Percentiles rank a stretch among this genome's conserved stretches.
Evolutionary conservation across 2,113 vertebrate genomes (phyloP).

Genomic region (Ammodytes marinus): DNA sequence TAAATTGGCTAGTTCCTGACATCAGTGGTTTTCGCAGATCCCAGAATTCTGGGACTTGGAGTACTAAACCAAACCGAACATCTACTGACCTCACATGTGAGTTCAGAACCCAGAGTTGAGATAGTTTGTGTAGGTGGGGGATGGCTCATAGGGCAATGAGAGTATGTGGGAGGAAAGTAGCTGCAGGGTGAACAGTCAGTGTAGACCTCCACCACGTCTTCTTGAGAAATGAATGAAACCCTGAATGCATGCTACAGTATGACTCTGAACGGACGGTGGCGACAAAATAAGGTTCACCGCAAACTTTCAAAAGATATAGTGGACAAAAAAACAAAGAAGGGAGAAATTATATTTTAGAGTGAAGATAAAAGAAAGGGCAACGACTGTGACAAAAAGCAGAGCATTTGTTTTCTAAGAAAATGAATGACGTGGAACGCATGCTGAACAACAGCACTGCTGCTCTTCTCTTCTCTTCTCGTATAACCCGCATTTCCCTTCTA

Average conservation of each 20-base stretch:
- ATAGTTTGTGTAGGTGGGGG: slow-evolving; percentile 6
- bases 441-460: background rate
- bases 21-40: background rate
- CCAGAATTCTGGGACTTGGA: background rate
- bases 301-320: background rate
- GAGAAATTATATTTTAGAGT: background rate
- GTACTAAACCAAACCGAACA: background rate
- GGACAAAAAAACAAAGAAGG: background rate
- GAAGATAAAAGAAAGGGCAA: slow-evolving; percentile 27
- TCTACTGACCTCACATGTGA: background rate
- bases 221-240: background rate
- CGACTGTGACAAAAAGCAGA: slow-evolving; percentile 25
- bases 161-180: slow-evolving; percentile 10
- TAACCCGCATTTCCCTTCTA: slow-evolving; percentile 34
- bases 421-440: slow-evolving; percentile 20
- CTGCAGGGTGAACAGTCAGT: slow-evolving; percentile 30
- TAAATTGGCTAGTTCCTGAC: background rate
- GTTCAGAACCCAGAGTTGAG: background rate
- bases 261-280: background rate
- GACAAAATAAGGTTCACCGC: background rate
- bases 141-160: background rate
- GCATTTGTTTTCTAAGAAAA: slow-evolving; percentile 45
- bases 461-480: slow-evolving; percentile 1
- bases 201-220: slow-evolving; percentile 13
- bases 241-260: background rate